A percentile compares a stretch with the other conserved stretches of the same genome.
These are phyloP conservation scores for Galerucella nymphaeae DNA, from an alignment of 2,888 invertebrate species.

Conservation along the genomic window DNA sequence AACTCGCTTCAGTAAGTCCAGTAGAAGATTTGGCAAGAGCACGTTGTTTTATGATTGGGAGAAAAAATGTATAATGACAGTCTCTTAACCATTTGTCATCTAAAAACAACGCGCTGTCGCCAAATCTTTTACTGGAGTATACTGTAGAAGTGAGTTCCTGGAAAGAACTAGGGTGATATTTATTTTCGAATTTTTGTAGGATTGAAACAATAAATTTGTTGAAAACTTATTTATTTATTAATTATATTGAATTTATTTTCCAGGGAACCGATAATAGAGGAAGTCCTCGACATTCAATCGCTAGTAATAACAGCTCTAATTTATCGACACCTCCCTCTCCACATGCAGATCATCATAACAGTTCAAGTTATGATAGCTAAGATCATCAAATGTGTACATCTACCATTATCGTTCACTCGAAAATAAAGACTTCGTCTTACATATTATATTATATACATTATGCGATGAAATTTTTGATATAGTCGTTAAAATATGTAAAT, in stretches of 20 bases:
- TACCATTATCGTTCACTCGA: conserved; percentile 30
- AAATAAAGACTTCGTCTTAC: conserved; percentile 31
- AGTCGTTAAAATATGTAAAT: conserved; percentile 40
- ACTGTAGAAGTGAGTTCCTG: too few relatives aligned
- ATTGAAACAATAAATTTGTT: too few relatives aligned
- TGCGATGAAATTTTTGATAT: conserved; percentile 27
- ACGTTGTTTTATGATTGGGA: too few relatives aligned
- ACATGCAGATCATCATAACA: conserved; percentile 73
- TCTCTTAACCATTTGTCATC: too few relatives aligned
- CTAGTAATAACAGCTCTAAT: conserved; percentile 80
- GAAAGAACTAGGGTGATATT: too few relatives aligned
- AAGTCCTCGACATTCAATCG: conserved; percentile 78
- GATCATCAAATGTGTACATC: conserved; percentile 31
- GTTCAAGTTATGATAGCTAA: conserved; percentile 76
- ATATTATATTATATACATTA: conserved; percentile 2
- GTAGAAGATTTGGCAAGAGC: too few relatives aligned
- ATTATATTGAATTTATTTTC: conserved; percentile 10
- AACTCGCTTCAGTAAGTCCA: too few relatives aligned
- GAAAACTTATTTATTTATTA: too few relatives aligned
- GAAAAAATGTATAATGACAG: too few relatives aligned
- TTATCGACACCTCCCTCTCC: conserved; percentile 79
- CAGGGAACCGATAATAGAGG: conserved; percentile 62
- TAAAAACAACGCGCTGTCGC: too few relatives aligned
- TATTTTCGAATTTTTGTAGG: too few relatives aligned
- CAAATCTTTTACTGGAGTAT: too few relatives aligned